Conservation (phyloP, 2,797 vertebrate genomes). For the Amblyraja radiata region DNA sequence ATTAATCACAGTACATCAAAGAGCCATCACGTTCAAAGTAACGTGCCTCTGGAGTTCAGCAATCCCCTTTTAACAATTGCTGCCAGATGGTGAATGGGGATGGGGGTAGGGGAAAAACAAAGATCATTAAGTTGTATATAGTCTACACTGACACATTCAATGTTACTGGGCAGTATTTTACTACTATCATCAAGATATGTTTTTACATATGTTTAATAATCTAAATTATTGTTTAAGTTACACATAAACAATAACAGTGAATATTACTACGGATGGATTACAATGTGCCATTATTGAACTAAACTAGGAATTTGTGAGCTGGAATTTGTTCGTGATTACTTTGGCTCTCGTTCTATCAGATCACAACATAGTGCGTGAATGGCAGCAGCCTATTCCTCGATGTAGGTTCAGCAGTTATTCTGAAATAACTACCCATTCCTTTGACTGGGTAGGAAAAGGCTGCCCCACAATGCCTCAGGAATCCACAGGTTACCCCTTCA, state of each 20-base stretch:
- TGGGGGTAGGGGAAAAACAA: background rate
- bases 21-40: background rate
- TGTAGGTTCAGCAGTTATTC: background rate
- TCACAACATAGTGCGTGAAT: background rate
- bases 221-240: background rate
- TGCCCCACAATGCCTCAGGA: background rate
- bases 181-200: background rate
- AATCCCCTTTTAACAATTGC: background rate
- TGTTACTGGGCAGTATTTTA: background rate
- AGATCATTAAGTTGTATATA: background rate
- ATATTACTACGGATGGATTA: background rate
- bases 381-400: slow-evolving; percentile 7
- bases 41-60: background rate
- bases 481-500: background rate
- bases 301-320: background rate
- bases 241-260: background rate
- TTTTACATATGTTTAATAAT: background rate
- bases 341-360: background rate
- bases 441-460: background rate
- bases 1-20: background rate
- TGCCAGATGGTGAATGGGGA: background rate
- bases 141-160: background rate
- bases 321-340: background rate
- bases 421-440: background rate
- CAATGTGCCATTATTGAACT: too few relatives aligned